These are phyloP conservation scores for Sturnus vulgaris DNA, from an alignment of 2,113 vertebrate genomes.

Conservation along the genomic window DNA sequence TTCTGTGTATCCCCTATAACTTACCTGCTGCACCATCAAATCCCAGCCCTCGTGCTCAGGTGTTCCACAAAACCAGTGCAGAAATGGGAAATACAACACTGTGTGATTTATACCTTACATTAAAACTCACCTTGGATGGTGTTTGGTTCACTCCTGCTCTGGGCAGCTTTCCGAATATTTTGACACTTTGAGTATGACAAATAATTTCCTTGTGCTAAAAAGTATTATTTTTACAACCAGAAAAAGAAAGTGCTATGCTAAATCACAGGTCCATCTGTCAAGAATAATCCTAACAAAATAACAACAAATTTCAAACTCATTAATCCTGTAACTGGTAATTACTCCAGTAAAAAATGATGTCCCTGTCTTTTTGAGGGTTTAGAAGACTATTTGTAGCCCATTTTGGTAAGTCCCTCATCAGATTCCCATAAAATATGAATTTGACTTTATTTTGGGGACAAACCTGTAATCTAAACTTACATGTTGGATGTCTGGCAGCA, in stretches of 20 bases:
- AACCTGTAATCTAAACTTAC: background rate
- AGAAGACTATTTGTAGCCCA: background rate
- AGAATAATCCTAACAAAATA: background rate
- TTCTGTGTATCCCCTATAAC: accelerated
- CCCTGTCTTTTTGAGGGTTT: background rate
- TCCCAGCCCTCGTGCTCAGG: background rate
- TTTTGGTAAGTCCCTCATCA: background rate
- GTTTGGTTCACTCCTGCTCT: background rate
- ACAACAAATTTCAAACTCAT: background rate
- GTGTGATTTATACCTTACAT: background rate
- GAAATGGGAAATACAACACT: background rate
- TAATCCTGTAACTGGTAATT: background rate
- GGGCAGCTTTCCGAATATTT: background rate
- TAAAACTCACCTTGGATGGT: background rate
- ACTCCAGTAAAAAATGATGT: background rate
- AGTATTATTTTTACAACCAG: background rate
- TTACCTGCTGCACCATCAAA: background rate
- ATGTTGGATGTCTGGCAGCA: background rate
- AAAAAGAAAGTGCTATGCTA: background rate
- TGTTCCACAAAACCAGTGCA: background rate
- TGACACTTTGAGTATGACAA: background rate
- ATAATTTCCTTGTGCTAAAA: background rate
- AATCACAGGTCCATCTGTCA: constrained; percentile 6
- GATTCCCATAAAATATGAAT: background rate
- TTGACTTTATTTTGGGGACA: background rate